Evolutionary conservation across 2,888 invertebrate genomes (phyloP), one percentile per base, ranked within the genome.

Genomic region (Campoletis raptor): DNA sequence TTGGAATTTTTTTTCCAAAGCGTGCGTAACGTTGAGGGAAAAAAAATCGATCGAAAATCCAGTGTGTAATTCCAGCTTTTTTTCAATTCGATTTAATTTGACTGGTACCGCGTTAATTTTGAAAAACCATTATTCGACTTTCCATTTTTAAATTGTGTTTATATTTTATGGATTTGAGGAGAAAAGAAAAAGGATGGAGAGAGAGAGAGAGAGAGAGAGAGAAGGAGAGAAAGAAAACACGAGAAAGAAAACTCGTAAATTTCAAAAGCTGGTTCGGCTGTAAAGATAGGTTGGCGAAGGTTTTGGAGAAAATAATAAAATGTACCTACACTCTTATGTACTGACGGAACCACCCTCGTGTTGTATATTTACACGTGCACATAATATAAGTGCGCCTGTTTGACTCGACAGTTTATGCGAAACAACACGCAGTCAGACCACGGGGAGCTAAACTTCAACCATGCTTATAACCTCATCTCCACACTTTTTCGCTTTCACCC

Each of bases 401-500:
- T 8, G 66, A 37, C 36, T 42, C 42, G 67, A 67, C n/a, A 40
- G 67, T 67, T 69, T 10, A 69, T 21, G 69, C 24, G 69, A 69
- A 69, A 69, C 66, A 69, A 40, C 42, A 42, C 69, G 69, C 40
- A 42, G 69, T 12, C 69, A 21, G 69, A 69, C 69, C 42, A 21
- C 69, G 42, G 40, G 69, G 69, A 42, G 40, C 40, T 15, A 24
- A 21, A 6, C 21, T n/a, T 12, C n/a, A 40, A 12, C 40, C 66
- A 21, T 21, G 15, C 42, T 21, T 69, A 3, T 30, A 40, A 40
- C 69, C 10, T 45, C 69, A 40, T 42, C 42, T 21, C 40, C 42
- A 12, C 69, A 24, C 21, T 67, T 69, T 24, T 69, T 69, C 69
- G 42, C 69, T 69, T 69, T 69, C 69, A 42, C 69, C 69, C 69